Evolutionary conservation across 2,797 vertebrate genomes (phyloP), one percentile per base, ranked within the genome.

Genomic region (Salarias fasciatus): DNA sequence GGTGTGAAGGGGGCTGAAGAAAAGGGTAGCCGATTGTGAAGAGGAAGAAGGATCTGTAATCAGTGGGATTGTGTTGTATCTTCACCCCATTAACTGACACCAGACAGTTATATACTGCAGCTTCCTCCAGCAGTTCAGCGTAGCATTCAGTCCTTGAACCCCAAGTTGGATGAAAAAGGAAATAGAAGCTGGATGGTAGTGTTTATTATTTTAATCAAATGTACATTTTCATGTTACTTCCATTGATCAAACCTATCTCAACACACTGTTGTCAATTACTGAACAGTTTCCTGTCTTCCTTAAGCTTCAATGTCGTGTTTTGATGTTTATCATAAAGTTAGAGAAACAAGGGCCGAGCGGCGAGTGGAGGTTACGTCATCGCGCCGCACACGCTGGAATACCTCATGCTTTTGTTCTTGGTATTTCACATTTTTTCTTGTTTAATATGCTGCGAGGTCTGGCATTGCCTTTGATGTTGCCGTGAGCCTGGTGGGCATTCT

Each of bases 1-100:
- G 62, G 47, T 48, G 53, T 41, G 49, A 36, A 43, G 46, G 30
- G 37, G 52, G 1, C 0, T 31, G 30, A 4, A 15, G 38, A 47
- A 43, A 55, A 77, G 69, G 60, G 53, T 48, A 57, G 59, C 68
- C 49, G 18, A 60, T 43, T 46, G 45, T 71, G 56, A 70, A 82
- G 82, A 83, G 71, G 77, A 75, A 57, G 44, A 47, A 51, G 52
- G 77, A 52, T 77, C 48, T 64, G 43, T 73, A 72, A 78, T 79
- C 69, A 80, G 48, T 33, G 46, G 53, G 30, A 47, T 64, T 12
- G 50, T 59, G 40, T 77, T 58, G 33, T 50, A 37, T 42, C n/a
- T 28, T 62, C 41, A 40, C n/a, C 29, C 33, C 47, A 12, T 13
- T 8, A 5, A 56, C 14, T 38, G 18, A 43, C 1, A 50, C 53